These are phyloP conservation scores for Trachops cirrhosus DNA, from an alignment of 2,797 vertebrate species.

Conservation along the genomic window DNA sequence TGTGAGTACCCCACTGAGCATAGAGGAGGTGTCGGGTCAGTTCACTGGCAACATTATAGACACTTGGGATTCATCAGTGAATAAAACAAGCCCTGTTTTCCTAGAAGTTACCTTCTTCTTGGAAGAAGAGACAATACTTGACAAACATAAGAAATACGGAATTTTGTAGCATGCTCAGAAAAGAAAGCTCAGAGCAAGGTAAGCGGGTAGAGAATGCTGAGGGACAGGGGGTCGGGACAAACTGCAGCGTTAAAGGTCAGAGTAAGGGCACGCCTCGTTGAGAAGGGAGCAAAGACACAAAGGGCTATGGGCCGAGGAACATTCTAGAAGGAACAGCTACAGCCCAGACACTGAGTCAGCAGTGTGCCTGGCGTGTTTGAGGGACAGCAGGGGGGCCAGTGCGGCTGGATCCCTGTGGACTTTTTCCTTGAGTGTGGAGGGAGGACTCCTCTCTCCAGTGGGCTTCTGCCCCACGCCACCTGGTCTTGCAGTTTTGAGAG, in stretches of 20 bases:
- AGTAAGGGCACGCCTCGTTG: fast-evolving
- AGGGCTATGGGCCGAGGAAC: neutral
- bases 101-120: neutral
- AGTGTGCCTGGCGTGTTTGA: fast-evolving
- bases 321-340: neutral
- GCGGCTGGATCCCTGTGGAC: neutral
- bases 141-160: neutral
- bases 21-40: neutral
- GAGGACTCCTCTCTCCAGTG: neutral
- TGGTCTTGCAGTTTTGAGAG: neutral
- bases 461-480: fast-evolving
- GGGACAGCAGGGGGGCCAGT: neutral
- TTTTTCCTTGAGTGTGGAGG: fast-evolving
- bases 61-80: neutral
- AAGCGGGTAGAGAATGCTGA: neutral
- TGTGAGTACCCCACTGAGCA: fast-evolving
- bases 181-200: neutral
- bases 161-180: neutral
- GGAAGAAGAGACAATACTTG: neutral
- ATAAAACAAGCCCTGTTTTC: neutral
- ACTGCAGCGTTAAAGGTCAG: neutral
- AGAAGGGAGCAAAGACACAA: neutral
- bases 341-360: neutral
- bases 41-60: fast-evolving
- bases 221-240: fast-evolving